These are phyloP conservation scores for Helarctos malayanus DNA, from an alignment of 2,797 vertebrate genomes.

Conservation along the genomic window DNA sequence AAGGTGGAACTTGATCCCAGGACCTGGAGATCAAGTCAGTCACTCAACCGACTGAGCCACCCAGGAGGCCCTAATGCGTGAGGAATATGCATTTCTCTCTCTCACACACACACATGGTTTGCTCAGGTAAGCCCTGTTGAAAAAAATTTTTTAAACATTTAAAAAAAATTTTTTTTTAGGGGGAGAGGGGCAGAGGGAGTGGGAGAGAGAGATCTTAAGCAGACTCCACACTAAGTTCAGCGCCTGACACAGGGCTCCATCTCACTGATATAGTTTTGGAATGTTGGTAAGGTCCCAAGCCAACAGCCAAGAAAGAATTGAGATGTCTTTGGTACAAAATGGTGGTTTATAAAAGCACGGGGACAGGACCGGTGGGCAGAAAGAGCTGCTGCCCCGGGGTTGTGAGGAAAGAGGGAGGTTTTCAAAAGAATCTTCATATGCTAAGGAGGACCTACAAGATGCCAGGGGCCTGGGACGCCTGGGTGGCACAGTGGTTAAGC, in stretches of 20 bases:
- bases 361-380: no score
- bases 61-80: background rate
- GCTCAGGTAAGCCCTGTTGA: background rate
- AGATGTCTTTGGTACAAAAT: rapidly evolving
- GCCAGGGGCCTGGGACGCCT: background rate
- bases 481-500: no score
- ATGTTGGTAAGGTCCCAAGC: background rate
- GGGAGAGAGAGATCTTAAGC: background rate
- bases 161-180: background rate
- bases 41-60: rapidly evolving
- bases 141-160: background rate
- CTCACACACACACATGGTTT: background rate
- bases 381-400: background rate
- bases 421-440: background rate
- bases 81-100: background rate
- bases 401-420: background rate
- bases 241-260: rapidly evolving
- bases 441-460: background rate
- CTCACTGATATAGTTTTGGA: background rate
- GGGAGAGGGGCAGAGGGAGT: background rate
- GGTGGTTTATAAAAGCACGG: background rate
- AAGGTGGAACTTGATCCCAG: background rate
- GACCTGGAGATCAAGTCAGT: background rate
- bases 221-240: background rate
- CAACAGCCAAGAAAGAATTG: background rate